A percentile compares a stretch with the other conserved stretches of the same genome.
Evolutionary conservation across 2,113 vertebrate genomes (phyloP).

Genomic region (Ascaphus truei): DNA sequence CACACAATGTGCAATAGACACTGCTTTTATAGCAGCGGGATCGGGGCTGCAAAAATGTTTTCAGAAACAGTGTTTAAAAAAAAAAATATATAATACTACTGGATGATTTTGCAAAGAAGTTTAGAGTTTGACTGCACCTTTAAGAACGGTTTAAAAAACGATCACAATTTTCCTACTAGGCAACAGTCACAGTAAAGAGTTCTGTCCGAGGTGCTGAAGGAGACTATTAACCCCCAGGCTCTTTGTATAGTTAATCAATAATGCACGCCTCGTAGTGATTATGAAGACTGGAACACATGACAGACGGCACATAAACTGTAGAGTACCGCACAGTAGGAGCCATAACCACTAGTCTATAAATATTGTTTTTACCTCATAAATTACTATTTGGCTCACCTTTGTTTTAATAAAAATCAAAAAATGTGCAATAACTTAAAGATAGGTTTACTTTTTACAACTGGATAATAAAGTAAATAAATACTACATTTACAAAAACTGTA

Average conservation of each 20-base stretch:
- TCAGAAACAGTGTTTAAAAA: no score
- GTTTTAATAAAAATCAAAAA: not conserved
- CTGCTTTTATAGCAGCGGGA: no score
- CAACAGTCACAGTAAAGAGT: conserved; percentile 13
- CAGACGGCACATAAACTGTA: conserved; percentile 15
- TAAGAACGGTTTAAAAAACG: conserved; percentile 17
- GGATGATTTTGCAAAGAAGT: conserved; percentile 21
- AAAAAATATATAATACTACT: no score
- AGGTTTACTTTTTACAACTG: not conserved
- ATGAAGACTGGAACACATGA: not conserved
- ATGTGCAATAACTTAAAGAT: not conserved
- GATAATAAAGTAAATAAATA: not conserved
- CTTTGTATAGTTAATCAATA: conserved; percentile 34
- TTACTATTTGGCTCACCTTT: not conserved
- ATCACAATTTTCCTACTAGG: conserved; percentile 19
- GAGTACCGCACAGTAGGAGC: not conserved
- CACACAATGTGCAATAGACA: no score
- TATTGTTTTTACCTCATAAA: not conserved
- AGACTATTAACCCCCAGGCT: conserved; percentile 23
- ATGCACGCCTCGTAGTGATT: conserved; percentile 14
- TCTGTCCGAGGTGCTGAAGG: conserved; percentile 9
- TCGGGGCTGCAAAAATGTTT: no score
- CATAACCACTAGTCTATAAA: not conserved
- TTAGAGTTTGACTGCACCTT: conserved; percentile 20
- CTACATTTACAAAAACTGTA: no score